These are phyloP conservation scores for Gymnoscelis rufifasciata DNA, from an alignment of 2,888 invertebrate species.

Conservation along the genomic window DNA sequence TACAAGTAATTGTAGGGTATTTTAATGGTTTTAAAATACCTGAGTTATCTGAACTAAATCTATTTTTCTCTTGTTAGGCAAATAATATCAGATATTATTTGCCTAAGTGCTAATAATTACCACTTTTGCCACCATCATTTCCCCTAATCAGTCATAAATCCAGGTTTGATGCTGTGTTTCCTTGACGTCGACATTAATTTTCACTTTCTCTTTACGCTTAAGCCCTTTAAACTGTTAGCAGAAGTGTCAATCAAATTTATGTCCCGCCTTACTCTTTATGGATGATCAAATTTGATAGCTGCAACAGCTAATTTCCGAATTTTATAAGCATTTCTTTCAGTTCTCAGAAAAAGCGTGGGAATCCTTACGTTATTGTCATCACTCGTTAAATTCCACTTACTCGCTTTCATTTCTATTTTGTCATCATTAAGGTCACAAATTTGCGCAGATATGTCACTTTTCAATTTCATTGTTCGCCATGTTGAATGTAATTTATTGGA, in stretches of 20 bases:
- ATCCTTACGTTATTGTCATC: background rate
- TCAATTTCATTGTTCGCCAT: background rate
- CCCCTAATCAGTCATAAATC: background rate
- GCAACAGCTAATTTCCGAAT: too few species aligned
- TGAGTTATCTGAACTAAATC: too few species aligned
- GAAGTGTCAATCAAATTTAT: slow-evolving; percentile 43
- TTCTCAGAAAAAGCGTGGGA: background rate
- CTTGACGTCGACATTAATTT: background rate
- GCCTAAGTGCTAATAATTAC: background rate
- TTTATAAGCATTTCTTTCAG: background rate
- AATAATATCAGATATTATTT: too few species aligned
- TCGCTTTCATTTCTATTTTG: slow-evolving; percentile 23
- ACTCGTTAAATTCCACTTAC: slow-evolving; percentile 3
- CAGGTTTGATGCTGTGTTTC: too few species aligned
- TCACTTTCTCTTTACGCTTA: slow-evolving; percentile 29
- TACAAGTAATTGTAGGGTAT: too few species aligned
- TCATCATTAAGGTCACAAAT: slow-evolving; percentile 27
- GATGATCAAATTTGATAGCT: too few species aligned
- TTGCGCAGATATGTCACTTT: slow-evolving; percentile 21
- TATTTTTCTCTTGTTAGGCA: too few species aligned
- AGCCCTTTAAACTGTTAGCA: slow-evolving; percentile 39
- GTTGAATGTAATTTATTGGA: slow-evolving; percentile 3
- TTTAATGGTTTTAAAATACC: too few species aligned
- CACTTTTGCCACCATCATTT: too few species aligned
- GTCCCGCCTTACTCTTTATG: slow-evolving; percentile 20